These are phyloP conservation scores for Spatula clypeata DNA, from an alignment of 2,797 vertebrate species.

Conservation along the genomic window DNA sequence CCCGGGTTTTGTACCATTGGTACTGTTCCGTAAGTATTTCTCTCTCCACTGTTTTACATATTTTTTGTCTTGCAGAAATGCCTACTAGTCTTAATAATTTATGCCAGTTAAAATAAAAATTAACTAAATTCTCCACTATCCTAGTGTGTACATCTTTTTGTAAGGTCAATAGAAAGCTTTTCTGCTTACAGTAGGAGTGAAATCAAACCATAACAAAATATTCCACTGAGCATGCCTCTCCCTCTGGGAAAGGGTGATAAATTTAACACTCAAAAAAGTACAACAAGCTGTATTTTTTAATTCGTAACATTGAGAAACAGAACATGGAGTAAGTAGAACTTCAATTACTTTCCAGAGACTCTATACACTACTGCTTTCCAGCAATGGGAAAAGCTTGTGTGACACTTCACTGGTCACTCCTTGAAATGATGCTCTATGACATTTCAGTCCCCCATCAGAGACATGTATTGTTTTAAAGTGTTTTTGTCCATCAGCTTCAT, in stretches of 20 bases:
- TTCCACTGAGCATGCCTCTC: neutral
- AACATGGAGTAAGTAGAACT: neutral
- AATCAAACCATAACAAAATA: neutral
- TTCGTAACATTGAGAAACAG: neutral
- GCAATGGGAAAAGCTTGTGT: neutral
- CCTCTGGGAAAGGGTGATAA: neutral
- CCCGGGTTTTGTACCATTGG: neutral
- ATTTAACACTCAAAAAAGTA: neutral
- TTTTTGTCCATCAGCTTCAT: neutral
- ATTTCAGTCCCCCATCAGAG: neutral
- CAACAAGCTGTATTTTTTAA: neutral
- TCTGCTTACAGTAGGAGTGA: neutral
- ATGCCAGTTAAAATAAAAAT: neutral
- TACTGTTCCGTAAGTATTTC: fast-evolving
- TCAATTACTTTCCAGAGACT: neutral
- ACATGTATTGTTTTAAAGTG: neutral
- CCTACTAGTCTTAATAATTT: neutral
- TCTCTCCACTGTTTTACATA: neutral
- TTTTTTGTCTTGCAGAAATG: neutral
- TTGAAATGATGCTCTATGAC: neutral
- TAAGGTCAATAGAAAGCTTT: neutral
- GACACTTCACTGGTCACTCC: neutral
- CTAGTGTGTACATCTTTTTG: neutral
- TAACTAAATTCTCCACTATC: neutral
- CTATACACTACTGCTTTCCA: neutral